Conservation (phyloP, 1,140 invertebrate genomes). For the Dinoponera quadriceps region DNA sequence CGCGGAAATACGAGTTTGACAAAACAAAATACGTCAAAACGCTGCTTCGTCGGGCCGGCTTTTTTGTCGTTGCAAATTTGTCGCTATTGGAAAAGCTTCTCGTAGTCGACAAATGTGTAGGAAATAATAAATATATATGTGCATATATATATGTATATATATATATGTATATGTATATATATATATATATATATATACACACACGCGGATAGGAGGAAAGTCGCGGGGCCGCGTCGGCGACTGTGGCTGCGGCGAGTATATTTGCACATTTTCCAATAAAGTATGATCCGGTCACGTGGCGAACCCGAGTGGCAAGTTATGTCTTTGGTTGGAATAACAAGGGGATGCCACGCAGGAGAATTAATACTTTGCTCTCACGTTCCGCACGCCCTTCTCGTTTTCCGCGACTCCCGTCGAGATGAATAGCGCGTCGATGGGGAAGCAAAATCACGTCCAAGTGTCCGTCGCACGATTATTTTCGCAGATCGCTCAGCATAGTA, state of each 20-base stretch:
- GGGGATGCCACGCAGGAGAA: conserved; percentile 71
- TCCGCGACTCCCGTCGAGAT: conserved; percentile 5
- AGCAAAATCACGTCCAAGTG: conserved; percentile 51
- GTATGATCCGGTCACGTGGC: conserved; percentile 81
- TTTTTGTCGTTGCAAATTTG: conserved; percentile 22
- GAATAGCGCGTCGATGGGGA: conserved; percentile 34
- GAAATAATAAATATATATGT: conserved; percentile 26
- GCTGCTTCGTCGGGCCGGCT: conserved; percentile 15
- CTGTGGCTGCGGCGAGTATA: conserved; percentile 69
- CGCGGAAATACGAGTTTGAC: conserved; percentile 23
- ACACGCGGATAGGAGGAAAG: conserved; percentile 19
- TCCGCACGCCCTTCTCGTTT: background rate
- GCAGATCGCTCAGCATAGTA: no score
- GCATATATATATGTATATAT: no score
- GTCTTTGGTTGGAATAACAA: conserved; percentile 84
- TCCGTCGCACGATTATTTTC: background rate
- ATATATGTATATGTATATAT: no score
- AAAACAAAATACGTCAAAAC: conserved; percentile 44
- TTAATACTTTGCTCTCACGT: conserved; percentile 79
- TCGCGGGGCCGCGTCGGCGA: background rate
- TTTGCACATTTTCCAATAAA: conserved; percentile 86
- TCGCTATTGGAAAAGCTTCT: conserved; percentile 26
- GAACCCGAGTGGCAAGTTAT: conserved; percentile 75
- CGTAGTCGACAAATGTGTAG: conserved; percentile 25
- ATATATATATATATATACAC: no score